Conservation (phyloP, 2,888 invertebrate species). For the Heliconius ismenius region DNA sequence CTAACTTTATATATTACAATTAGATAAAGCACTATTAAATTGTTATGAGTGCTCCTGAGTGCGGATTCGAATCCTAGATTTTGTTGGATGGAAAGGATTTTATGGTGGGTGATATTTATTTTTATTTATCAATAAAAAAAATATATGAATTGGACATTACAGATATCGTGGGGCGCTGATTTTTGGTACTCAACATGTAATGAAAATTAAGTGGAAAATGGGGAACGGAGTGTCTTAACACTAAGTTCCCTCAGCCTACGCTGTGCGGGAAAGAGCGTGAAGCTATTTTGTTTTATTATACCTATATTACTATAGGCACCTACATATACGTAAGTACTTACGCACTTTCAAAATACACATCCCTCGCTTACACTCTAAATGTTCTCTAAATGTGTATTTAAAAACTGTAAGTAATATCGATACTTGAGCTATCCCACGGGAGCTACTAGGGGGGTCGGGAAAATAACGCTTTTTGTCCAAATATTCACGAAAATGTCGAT, state of each 20-base stretch:
- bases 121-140: neutral
- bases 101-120: neutral
- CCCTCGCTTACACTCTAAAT: neutral
- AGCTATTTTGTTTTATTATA: too few relatives aligned
- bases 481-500: slow-evolving; percentile 12
- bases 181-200: too few relatives aligned
- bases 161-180: too few relatives aligned
- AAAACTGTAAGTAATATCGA: slow-evolving; percentile 16
- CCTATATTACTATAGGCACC: too few relatives aligned
- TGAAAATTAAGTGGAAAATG: too few relatives aligned
- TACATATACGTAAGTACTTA: too few relatives aligned
- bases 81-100: neutral
- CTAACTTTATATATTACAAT: slow-evolving; percentile 26
- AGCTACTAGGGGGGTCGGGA: neutral
- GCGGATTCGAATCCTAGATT: neutral
- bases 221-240: too few relatives aligned
- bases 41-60: neutral
- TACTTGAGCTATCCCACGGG: slow-evolving; percentile 9
- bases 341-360: neutral
- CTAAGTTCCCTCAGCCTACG: too few relatives aligned
- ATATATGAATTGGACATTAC: neutral
- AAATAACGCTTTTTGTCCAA: slow-evolving; percentile 2
- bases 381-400: slow-evolving; percentile 6
- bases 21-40: slow-evolving; percentile 14
- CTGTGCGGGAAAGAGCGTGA: too few relatives aligned